A percentile compares a stretch with the other conserved stretches of the same genome.
These are phyloP conservation scores for Chrysomela aeneicollis DNA, from an alignment of 2,888 invertebrate genomes.

Conservation along the genomic window DNA sequence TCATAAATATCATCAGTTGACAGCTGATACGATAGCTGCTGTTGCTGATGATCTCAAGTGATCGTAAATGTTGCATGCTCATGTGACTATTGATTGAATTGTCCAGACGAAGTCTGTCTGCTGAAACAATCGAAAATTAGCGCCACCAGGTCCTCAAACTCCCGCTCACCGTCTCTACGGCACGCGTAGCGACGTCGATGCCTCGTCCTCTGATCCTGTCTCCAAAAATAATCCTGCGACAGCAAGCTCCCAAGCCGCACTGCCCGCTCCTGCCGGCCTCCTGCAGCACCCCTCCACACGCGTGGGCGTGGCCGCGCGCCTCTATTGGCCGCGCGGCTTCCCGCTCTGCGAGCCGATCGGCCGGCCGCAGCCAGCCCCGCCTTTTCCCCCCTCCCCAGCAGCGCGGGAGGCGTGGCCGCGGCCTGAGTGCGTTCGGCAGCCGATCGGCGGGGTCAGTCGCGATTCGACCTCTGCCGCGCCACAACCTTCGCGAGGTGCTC, in stretches of 20 bases:
- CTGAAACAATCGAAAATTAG: no score
- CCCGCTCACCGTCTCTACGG: no score
- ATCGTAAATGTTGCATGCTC: no score
- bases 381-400: constrained; percentile 29
- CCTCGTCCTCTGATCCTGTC: constrained; percentile 28
- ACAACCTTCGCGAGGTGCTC: constrained; percentile 60
- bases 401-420: background rate
- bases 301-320: constrained; percentile 13
- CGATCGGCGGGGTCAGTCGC: constrained; percentile 34
- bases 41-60: no score
- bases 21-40: no score
- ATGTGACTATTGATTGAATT: no score
- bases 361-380: constrained; percentile 45
- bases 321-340: constrained; percentile 37
- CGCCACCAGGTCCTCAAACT: no score
- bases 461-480: constrained; percentile 59
- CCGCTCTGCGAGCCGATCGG: constrained; percentile 55
- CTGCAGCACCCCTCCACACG: constrained; percentile 59
- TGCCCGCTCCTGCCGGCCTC: constrained; percentile 38
- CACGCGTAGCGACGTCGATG: no score
- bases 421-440: constrained; percentile 1
- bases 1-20: no score
- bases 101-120: no score
- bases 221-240: constrained; percentile 38
- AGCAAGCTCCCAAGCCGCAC: constrained; percentile 42